phyloP scores from a whole-genome alignment of 1,140 invertebrate species.

The Schlechtendalia chinensis region DNA sequence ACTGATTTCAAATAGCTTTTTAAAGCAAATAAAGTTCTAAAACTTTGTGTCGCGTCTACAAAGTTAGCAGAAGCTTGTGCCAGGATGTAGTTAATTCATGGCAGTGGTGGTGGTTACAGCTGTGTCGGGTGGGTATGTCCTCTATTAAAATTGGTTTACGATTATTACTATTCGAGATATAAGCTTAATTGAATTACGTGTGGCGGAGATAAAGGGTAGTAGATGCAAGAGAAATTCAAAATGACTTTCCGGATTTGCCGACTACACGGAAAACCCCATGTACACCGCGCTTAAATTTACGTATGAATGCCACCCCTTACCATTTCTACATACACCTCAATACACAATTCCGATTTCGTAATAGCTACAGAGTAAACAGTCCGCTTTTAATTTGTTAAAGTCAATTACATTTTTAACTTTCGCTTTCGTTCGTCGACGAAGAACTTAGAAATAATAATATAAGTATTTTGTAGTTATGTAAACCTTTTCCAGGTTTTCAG shows the following conservation, averaged over 20 bases:
- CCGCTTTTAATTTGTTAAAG: conserved; percentile 42
- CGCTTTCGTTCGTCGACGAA: not conserved
- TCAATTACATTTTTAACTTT: conserved; percentile 15
- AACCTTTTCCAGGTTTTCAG: no score
- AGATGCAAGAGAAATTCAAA: not conserved
- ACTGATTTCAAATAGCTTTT: conserved; percentile 13
- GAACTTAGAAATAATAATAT: not conserved
- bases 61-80: conserved; percentile 41
- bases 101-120: not conserved
- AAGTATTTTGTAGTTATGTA: not conserved
- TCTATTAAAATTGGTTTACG: conserved; percentile 28
- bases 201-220: not conserved
- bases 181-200: conserved; percentile 26
- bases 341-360: not conserved
- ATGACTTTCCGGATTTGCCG: conserved; percentile 2
- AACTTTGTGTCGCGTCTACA: conserved; percentile 40
- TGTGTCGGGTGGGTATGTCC: not conserved
- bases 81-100: conserved; percentile 44
- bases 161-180: conserved; percentile 25
- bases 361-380: conserved; percentile 41
- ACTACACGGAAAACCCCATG: conserved; percentile 6
- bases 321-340: no score
- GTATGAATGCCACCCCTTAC: not conserved
- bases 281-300: not conserved
- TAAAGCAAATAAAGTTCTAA: conserved; percentile 34